Evolutionary conservation across 2,888 invertebrate species (phyloP), one percentile per base, ranked within the genome.

Genomic region (Coecobrya sp.): DNA sequence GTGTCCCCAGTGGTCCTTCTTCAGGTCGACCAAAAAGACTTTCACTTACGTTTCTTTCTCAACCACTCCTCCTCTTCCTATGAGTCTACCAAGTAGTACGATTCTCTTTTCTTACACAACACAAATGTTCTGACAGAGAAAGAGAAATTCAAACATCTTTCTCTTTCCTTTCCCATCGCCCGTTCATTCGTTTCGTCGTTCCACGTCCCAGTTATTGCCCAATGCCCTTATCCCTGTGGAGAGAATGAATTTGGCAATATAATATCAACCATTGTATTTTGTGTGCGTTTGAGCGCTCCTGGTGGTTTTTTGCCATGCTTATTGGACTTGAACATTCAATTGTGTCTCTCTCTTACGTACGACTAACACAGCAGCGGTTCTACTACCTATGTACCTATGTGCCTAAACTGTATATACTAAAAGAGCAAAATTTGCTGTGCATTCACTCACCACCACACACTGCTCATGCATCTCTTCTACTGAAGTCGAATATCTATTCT

Each of bases 311-410:
- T 65, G 86, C 91, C 36, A 45, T 91, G 91, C 86, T 86, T 91
- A 91, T 86, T 91, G 59, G 62, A 91, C 87, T 87, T 87, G 91
- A 91, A 87, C 91, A 91, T 91, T 91, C 91, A 91, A 86, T 87
- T 87, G 86, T 84, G 86, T 70, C 45, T 82, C 30, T 49, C 36
- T 65, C 81, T 62, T 42, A 13, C 42, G 8, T 42, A 13, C 42
- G 8, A 59, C 36, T 62, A n/a, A 25, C 62, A 25, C 62, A 62
- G 62, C 62, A 36, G 82, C 70, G 11, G 16, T 36, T n/a, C 25
- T n/a, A 30, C 16, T 36, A 13, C 19, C 8, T 62, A 8, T 19
- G 0, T 55, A 55, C n/a, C 22, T 25, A 62, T n/a, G n/a, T n/a
- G n/a, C n/a, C n/a, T n/a, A n/a, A n/a, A n/a, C n/a, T n/a, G 10